A percentile compares a stretch with the other conserved stretches of the same genome.
Conservation (phyloP, 35 echinoderm and acorn worm genomes). For the Hemicentrotus pulcherrimus region DNA sequence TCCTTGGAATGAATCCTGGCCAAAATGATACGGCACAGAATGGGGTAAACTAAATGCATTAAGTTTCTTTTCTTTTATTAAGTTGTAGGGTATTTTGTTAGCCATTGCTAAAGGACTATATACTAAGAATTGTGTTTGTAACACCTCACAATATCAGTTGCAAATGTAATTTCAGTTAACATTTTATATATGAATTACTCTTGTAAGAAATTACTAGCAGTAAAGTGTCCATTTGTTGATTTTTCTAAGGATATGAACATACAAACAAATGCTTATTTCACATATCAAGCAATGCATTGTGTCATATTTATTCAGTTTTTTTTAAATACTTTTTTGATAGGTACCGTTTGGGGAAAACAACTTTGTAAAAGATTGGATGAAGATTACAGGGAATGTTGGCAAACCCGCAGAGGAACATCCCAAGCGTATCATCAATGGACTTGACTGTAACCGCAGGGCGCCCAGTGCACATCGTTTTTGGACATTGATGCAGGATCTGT, state of each 20-base stretch:
- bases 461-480: conserved; percentile 92
- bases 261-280: too few relatives aligned
- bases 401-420: conserved; percentile 89
- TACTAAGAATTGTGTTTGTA: too few relatives aligned
- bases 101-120: too few relatives aligned
- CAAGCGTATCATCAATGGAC: conserved; percentile 77
- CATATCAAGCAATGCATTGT: too few relatives aligned
- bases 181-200: too few relatives aligned
- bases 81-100: too few relatives aligned
- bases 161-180: too few relatives aligned
- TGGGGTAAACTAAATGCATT: conserved; percentile 64
- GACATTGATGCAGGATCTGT: conserved; percentile 80
- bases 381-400: conserved; percentile 83
- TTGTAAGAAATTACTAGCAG: too few relatives aligned
- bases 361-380: conserved; percentile 77
- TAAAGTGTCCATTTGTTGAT: too few relatives aligned
- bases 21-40: conserved; percentile 98
- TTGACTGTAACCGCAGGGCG: conserved; percentile 78
- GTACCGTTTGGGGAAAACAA: conserved; percentile 91
- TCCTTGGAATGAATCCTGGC: conserved; percentile 97
- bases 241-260: too few relatives aligned
- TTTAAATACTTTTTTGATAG: conserved; percentile 36
- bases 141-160: too few relatives aligned
- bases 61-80: too few relatives aligned
- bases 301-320: background rate